phyloP scores from a whole-genome alignment of 2,113 vertebrate species.

The Callopanchax toddi region DNA sequence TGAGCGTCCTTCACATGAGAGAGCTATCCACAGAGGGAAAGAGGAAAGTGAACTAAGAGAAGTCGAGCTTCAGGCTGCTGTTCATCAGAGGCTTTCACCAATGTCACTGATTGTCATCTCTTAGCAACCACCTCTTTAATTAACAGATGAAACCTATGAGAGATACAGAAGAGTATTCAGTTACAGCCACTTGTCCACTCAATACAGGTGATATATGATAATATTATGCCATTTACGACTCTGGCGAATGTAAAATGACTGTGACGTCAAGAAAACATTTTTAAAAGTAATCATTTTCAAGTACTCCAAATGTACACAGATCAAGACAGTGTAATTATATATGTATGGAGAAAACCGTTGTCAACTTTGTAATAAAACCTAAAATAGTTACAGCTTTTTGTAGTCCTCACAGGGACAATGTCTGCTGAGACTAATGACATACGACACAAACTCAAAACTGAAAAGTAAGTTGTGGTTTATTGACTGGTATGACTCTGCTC shows the following conservation, averaged over 20 bases:
- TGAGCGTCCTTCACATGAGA: conserved; percentile 59
- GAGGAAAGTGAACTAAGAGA: conserved; percentile 39
- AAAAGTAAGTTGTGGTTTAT: conserved; percentile 48
- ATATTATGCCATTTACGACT: neutral
- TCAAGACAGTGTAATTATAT: no score
- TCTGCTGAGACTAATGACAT: conserved; percentile 28
- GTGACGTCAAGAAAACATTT: no score
- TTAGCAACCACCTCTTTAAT: conserved; percentile 83
- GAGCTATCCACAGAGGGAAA: conserved; percentile 27
- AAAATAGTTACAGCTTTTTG: conserved; percentile 1
- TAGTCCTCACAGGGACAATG: neutral
- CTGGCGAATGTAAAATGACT: neutral
- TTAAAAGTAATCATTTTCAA: no score
- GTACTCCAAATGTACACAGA: no score
- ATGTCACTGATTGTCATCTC: conserved; percentile 68
- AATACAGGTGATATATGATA: neutral
- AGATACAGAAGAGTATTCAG: conserved; percentile 49
- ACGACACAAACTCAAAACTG: conserved; percentile 39
- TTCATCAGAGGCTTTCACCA: conserved; percentile 65
- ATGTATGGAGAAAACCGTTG: no score
- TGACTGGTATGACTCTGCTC: conserved; percentile 41
- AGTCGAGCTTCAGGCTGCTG: conserved; percentile 60
- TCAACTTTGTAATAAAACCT: neutral
- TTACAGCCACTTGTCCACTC: conserved; percentile 13
- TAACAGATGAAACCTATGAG: conserved; percentile 67